Base-by-base conservation (phyloP, 2,888 invertebrate genomes). In the Celastrina argiolus region DNA sequence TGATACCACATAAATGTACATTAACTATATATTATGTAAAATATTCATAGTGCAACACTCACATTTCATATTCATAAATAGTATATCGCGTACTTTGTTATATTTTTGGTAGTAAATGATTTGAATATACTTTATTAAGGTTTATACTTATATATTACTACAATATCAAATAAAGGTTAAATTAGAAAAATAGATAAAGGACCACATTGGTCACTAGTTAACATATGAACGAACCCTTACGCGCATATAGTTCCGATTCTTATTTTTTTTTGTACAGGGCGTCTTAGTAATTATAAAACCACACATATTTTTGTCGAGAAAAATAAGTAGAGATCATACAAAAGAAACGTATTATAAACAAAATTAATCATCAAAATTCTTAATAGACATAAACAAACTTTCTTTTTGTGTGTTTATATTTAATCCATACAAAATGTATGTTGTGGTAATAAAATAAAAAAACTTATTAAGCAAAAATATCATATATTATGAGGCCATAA, bases 11-110 rank as follows among this genome's bases (percentile, higher is more conserved):
- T 45, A 45, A 8, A n/a, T 8, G 18, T 10, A 18, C 16, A 31
- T 42, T 16, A 16, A n/a, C n/a, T 16, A 16, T 16, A n/a, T n/a
- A 18, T 18, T 45, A 18, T 45, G 45, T 16, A 18, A 31, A 31
- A 45, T 45, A 45, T 16, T 18, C 16, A 45, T 45, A 45, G 42
- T 18, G 16, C 42, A 45, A 45, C 18, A 45, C 18, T 45, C 45
- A 45, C 18, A 45, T 18, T 45, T 45, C 45, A 45, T 45, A 45
- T 45, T 16, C 45, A 45, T 45, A 45, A 45, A 45, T 45, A 45
- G 45, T 45, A 16, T 18, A 45, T 45, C 45, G 45, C 28, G 7
- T 31, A 45, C 18, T 45, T 18, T 45, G 45, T 45, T 45, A 45
- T 18, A 45, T 45, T 45, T 45, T 45, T 45, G 45, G 45, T 45